Base-by-base conservation (phyloP, 2,888 invertebrate species). In the Allygus modestus region DNA sequence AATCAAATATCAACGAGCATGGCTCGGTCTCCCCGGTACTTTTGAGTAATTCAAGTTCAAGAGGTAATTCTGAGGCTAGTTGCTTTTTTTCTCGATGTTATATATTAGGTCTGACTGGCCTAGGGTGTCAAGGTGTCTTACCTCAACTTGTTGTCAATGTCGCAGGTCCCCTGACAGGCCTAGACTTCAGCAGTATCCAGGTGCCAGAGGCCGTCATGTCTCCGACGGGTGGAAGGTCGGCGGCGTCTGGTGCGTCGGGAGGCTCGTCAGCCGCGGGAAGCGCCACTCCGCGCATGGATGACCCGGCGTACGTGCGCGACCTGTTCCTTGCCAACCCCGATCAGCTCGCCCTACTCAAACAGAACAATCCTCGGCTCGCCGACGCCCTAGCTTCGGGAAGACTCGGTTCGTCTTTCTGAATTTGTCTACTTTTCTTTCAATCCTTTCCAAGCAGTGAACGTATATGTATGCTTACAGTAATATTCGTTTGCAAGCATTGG, bases 331-430 rank as follows among this genome's bases (percentile, higher is more conserved):
- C 95, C 37, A 97, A 97, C 91, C 98, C 98, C 0, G 97, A 97
- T 89, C 97, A 98, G 89, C 91, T 98, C 84, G 96, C 98, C 0
- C 90, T 98, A 85, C 92, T 99, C 9, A 97, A 97, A 89, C 98
- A 98, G 90, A 97, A 98, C 89, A 99, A 99, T 92, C 97, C 98
- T 7, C 93, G 95, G 87, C 91, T 99, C 85, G 98, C 98, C 12
- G 98, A 98, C 90, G 98, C 99, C 23, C 91, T 98, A 33, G 92
- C 96, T 0, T 96, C 95, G 88, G 97, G 97, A 33, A 95, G 95
- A 90, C 92, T 96, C 87, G 96, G 95, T 95, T 90, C 89, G 91
- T 86, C 20, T 2, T 51, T 51, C 41, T 41, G 33, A 28, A 37
- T 75, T n/a, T n/a, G n/a, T n/a, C n/a, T n/a, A n/a, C 58, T 2